Evolutionary conservation across 2,113 vertebrate species (phyloP).

Genomic region (Plecturocebus donacophilus): DNA sequence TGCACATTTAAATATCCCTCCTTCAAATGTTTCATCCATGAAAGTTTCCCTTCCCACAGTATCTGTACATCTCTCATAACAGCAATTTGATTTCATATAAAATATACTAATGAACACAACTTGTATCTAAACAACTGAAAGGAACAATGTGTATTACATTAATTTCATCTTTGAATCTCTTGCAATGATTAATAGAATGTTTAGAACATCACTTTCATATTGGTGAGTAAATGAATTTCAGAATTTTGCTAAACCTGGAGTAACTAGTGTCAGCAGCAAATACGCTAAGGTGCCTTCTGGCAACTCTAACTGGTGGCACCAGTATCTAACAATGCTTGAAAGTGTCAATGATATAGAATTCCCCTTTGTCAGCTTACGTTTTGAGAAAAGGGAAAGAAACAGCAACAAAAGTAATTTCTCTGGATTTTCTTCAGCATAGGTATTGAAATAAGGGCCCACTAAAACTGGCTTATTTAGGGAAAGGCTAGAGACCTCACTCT

Average conservation of each 20-base stretch:
- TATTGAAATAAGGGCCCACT: neutral
- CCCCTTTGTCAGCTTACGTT: neutral
- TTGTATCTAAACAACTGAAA: neutral
- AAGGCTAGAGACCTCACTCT: neutral
- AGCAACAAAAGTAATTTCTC: neutral
- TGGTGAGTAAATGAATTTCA: neutral
- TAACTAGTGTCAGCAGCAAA: neutral
- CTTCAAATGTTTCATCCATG: neutral
- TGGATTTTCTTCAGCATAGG: neutral
- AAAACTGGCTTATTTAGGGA: neutral
- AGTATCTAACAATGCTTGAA: neutral
- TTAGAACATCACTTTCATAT: neutral
- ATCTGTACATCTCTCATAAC: neutral
- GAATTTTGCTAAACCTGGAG: neutral
- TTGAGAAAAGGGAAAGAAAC: neutral
- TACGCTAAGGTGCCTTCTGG: neutral
- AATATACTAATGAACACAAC: neutral
- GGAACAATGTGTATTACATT: neutral
- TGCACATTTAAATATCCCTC: neutral
- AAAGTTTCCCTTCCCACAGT: neutral
- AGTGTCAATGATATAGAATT: neutral
- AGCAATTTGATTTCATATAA: neutral
- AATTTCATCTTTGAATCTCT: neutral
- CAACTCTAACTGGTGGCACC: neutral
- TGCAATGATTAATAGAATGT: neutral